Evolutionary conservation across 2,888 invertebrate genomes (phyloP).

Genomic region (Criorhina ranunculi): DNA sequence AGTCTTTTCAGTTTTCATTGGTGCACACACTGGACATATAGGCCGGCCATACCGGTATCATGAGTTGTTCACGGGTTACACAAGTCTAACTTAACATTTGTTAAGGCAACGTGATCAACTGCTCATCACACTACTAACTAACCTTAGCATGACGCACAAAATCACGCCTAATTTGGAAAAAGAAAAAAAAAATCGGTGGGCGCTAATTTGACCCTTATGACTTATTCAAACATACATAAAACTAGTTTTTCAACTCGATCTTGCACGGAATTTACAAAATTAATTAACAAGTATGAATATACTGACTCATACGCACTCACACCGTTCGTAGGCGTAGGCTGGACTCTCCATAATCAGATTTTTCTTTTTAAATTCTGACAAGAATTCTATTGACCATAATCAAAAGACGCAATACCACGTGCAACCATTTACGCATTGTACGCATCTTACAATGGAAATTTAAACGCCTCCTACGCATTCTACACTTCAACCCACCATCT

Average conservation of each 20-base stretch:
- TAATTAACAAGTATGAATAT: slow-evolving; percentile 25
- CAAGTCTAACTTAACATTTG: background rate
- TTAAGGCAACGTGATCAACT: background rate
- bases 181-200: slow-evolving; percentile 36
- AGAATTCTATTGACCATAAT: slow-evolving; percentile 62
- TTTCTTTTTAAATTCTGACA: slow-evolving; percentile 23
- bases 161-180: slow-evolving; percentile 17
- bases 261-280: slow-evolving; percentile 24
- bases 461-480: slow-evolving; percentile 18
- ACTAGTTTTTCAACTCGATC: slow-evolving; percentile 15
- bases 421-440: background rate
- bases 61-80: slow-evolving; percentile 2
- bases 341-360: slow-evolving; percentile 35
- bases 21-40: no score
- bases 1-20: no score
- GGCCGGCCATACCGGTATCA: background rate
- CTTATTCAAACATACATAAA: slow-evolving; percentile 28
- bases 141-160: background rate
- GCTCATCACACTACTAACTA: background rate
- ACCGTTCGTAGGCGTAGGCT: slow-evolving; percentile 38
- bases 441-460: slow-evolving; percentile 37
- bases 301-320: slow-evolving; percentile 17
- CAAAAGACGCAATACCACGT: background rate
- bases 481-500: slow-evolving; percentile 14
- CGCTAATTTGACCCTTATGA: slow-evolving; percentile 50